Evolutionary conservation across 2,113 vertebrate genomes (phyloP), one percentile per base, ranked within the genome.

Genomic region (Vidua chalybeata): DNA sequence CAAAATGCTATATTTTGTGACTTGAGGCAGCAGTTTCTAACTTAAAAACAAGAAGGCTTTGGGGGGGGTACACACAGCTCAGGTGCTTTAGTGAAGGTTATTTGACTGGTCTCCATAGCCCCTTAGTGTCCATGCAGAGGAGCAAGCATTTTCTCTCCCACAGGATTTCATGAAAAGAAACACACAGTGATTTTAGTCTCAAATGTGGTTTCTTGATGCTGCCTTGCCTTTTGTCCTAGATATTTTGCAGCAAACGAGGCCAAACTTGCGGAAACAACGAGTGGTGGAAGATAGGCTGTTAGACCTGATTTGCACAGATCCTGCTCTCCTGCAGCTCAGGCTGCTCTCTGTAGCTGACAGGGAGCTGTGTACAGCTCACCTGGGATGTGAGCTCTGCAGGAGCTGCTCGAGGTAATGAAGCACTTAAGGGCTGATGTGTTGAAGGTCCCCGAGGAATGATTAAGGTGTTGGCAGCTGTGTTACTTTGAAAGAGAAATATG

Each of bases 191-290:
- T 94, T 94, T 80, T 43, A 71, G 88, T 81, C 88, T 94, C 83
- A 77, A 71, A 86, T 67, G 55, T 92, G 66, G 48, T 84, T 88
- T 90, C 56, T 92, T 92, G 86, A 84, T 92, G 64, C 80, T 52
- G 37, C 84, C 45, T 76, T 77, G 64, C 76, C 54, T 89, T 96
- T 95, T 96, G 93, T 93, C 90, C 92, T 90, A 90, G 79, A 84
- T 97, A 84, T 62, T 94, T 86, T 90, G 48, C 76, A 84, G 83
- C 69, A 81, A 90, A 90, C 0, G 51, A 93, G 96, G 73, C 56
- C 61, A 90, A 63, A 86, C 69, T 94, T 78, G 33, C 0, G 0
- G 84, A 72, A 93, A 55, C 31, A 48, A 73, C 58, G 89, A 41
- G 24, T 15, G 43, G 51, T 28, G 28, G 80, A 45, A 75, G 91